Percentiles rank a stretch among this genome's conserved stretches.
phyloP scores from a whole-genome alignment of 2,797 vertebrate genomes.

The Danio choprae region DNA sequence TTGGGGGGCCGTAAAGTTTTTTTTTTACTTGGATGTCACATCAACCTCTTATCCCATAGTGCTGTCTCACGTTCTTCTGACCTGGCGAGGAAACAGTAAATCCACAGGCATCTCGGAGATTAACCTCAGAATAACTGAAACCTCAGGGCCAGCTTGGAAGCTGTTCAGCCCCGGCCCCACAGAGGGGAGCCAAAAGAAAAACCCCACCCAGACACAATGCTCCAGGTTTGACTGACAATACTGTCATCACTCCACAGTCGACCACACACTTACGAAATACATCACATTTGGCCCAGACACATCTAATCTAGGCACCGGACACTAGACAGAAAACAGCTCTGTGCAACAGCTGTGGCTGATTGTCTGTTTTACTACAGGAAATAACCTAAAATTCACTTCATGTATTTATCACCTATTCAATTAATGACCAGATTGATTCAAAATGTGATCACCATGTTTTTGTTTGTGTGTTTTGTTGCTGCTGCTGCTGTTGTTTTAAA shows the following conservation, averaged over 20 bases:
- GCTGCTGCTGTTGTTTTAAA: too few relatives aligned
- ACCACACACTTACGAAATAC: conserved; percentile 6
- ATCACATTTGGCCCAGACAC: conserved; percentile 22
- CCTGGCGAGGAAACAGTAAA: conserved; percentile 71
- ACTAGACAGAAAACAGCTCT: conserved; percentile 23
- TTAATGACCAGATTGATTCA: background rate
- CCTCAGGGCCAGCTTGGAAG: conserved; percentile 24
- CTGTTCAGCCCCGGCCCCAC: background rate
- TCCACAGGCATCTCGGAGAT: conserved; percentile 65
- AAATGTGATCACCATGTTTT: background rate
- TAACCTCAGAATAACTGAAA: conserved; percentile 6
- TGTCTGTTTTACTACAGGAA: background rate
- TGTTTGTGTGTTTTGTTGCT: too few relatives aligned
- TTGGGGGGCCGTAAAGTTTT: background rate
- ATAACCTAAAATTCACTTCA: background rate
- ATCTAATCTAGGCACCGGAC: conserved; percentile 2
- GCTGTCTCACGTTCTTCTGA: conserved; percentile 67
- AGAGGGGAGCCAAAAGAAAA: background rate
- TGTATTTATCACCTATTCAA: background rate
- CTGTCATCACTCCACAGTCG: background rate
- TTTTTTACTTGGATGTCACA: conserved; percentile 35
- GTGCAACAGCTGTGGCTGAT: background rate
- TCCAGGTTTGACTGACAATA: conserved; percentile 18
- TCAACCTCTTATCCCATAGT: conserved; percentile 66
- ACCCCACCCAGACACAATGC: conserved; percentile 20